phyloP scores from a whole-genome alignment of 35 echinoderm and acorn worm species.

The Holothuria glaberrima region DNA sequence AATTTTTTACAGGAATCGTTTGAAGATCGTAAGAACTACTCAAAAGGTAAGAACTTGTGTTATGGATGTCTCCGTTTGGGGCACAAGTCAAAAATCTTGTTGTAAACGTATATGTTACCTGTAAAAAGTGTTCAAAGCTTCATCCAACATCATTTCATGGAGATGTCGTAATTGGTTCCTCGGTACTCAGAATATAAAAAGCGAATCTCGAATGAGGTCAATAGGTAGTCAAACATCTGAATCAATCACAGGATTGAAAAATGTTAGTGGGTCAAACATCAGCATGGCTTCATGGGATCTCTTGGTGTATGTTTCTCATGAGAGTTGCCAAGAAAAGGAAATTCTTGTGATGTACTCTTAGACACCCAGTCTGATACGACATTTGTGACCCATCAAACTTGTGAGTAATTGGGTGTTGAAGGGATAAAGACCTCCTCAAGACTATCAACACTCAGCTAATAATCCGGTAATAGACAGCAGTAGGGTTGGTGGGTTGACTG shows the following conservation, averaged over 20 bases:
- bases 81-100: neutral
- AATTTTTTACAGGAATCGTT: no score
- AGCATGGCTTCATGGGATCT: conserved; percentile 1
- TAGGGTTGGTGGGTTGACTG: conserved; percentile 17
- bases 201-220: no score
- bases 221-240: neutral
- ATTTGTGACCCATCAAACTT: neutral
- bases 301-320: conserved; percentile 17
- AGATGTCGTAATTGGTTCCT: neutral
- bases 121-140: neutral
- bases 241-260: neutral
- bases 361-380: conserved; percentile 45
- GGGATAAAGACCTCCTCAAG: neutral
- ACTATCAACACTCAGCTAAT: neutral
- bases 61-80: neutral
- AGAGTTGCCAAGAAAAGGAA: neutral
- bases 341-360: neutral
- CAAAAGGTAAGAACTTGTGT: conserved; percentile 9
- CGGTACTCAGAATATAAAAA: no score
- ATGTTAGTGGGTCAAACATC: neutral
- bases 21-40: no score
- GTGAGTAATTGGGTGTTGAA: conserved; percentile 19
- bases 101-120: neutral
- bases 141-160: conserved; percentile 30
- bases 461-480: conserved; percentile 9